Evolutionary conservation across 1,140 invertebrate genomes (phyloP), one percentile per base, ranked within the genome.

Genomic region (Marisa cornuarietis): DNA sequence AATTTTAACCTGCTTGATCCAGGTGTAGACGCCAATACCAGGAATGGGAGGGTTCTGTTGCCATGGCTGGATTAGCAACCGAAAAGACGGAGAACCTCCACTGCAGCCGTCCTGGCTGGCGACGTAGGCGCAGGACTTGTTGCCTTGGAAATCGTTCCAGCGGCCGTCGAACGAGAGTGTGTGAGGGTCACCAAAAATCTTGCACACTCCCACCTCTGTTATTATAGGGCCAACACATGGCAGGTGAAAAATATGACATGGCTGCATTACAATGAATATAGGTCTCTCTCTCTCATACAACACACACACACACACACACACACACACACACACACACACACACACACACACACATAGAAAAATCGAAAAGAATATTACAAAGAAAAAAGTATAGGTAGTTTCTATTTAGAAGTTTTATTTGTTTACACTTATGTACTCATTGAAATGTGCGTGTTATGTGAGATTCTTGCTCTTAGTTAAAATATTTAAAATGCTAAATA

Each of bases 111-210:
- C 85, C n/a, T 75, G 68, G 16, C 95, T 74, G 78, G 85, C 77
- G 2, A 79, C 66, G 74, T 87, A 87, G 58, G 81, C 73, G 61
- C 86, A 87, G 22, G 22, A 24, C 10, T 13, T 24, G 26, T 71
- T 80, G 26, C 89, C 90, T 86, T 97, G 96, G 87, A 97, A 98
- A 85, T 94, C 97, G 88, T 95, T 97, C 84, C 96, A 95, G 86
- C 95, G 95, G 24, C 96, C 95, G 85, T 98, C 97, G 87, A 97
- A 98, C 9, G 96, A 97, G 83, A 95, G 94, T 88, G 97, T 97
- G 87, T 98, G 96, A 0, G 96, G 96, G 90, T 98, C 96, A 2
- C 96, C 96, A 87, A 96, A 98, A 0, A 97, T 96, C 0, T 95
- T 95, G 88, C 96, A 98, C 0, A 96, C 77, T 74, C 83, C 85